Evolutionary conservation across 2,113 vertebrate species (phyloP).

Genomic region (Suricata suricatta): DNA sequence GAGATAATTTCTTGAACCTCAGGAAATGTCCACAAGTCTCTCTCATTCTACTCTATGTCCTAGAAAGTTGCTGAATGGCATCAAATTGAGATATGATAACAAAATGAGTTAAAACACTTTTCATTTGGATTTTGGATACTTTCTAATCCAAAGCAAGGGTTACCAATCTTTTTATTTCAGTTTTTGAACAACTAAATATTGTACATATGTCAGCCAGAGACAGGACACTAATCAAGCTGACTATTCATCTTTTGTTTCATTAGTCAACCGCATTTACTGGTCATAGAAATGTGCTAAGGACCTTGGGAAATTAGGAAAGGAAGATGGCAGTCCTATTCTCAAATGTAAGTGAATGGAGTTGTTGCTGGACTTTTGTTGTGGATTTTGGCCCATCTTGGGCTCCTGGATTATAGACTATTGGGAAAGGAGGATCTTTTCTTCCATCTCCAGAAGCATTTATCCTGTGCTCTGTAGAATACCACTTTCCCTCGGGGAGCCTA

Average conservation of each 20-base stretch:
- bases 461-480: not conserved
- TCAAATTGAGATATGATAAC: not conserved
- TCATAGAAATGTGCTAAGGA: slow-evolving; percentile 2
- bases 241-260: not conserved
- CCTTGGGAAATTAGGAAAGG: not conserved
- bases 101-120: not conserved
- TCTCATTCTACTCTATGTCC: not conserved
- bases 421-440: not conserved
- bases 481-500: not conserved
- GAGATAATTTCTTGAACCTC: not conserved
- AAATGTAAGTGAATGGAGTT: not conserved
- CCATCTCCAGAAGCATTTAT: not conserved
- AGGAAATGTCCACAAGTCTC: not conserved
- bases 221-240: not conserved
- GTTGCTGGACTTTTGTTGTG: not conserved
- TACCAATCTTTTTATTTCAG: not conserved
- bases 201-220: not conserved
- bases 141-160: slow-evolving; percentile 31
- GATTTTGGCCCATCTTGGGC: not conserved
- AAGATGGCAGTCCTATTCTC: not conserved
- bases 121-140: not conserved
- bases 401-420: not conserved
- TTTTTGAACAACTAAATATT: slow-evolving; percentile 38
- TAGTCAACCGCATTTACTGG: not conserved
- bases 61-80: not conserved